phyloP scores from a whole-genome alignment of 2,797 vertebrate genomes.

The Pagetopsis macropterus region DNA sequence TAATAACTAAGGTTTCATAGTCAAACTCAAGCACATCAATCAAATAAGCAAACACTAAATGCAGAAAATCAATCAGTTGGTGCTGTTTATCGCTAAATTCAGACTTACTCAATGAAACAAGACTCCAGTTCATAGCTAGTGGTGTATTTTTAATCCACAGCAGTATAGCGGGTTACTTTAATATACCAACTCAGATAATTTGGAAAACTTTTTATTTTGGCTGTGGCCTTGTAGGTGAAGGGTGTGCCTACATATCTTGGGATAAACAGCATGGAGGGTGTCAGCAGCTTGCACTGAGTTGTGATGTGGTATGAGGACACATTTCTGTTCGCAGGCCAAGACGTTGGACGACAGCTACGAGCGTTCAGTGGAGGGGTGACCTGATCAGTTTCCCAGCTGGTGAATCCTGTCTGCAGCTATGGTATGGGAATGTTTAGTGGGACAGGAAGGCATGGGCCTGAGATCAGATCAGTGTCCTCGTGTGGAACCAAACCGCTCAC shows the following conservation, averaged over 20 bases:
- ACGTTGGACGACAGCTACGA: conserved; percentile 56
- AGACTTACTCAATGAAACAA: conserved; percentile 56
- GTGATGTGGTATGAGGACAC: conserved; percentile 61
- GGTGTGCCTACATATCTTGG: conserved; percentile 59
- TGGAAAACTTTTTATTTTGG: conserved; percentile 43
- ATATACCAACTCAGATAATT: conserved; percentile 37
- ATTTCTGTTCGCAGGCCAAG: conserved; percentile 59
- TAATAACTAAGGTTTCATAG: too few species aligned
- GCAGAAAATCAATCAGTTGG: conserved; percentile 45
- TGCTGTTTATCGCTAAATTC: conserved; percentile 47
- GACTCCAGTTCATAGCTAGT: conserved; percentile 42
- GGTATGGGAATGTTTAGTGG: conserved; percentile 31
- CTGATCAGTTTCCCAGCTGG: conserved; percentile 46
- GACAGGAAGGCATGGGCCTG: conserved; percentile 15
- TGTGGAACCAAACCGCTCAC: neutral
- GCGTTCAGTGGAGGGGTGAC: conserved; percentile 34
- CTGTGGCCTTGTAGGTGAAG: conserved; percentile 25
- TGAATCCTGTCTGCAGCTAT: conserved; percentile 47
- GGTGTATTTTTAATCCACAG: conserved; percentile 67
- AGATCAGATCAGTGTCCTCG: conserved; percentile 12
- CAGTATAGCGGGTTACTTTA: conserved; percentile 44
- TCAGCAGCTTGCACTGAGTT: conserved; percentile 31
- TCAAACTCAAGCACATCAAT: neutral
- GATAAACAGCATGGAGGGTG: conserved; percentile 44
- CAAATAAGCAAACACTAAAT: conserved; percentile 2